Evolutionary conservation across 1,140 invertebrate genomes (phyloP), one percentile per base, ranked within the genome.

Genomic region (Drosophila kanapiae): DNA sequence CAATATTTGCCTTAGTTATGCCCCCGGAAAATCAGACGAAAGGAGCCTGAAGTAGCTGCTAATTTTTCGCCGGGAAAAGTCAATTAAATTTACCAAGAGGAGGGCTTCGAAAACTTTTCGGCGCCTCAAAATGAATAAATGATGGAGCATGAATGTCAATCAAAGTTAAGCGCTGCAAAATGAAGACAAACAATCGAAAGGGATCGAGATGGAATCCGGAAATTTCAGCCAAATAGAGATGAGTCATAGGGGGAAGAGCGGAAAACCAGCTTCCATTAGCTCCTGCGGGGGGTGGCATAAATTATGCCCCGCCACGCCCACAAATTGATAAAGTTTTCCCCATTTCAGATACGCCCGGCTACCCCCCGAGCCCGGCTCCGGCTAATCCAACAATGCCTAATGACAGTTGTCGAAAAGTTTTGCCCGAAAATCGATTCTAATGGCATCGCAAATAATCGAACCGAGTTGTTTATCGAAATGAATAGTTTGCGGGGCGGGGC

Each of bases 141-240:
- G 85, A 88, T 88, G 81, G 75, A 64, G 78, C 85, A 90, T 88
- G 85, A 88, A 88, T 88, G 85, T 88, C 85, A 88, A 88, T 88
- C 85, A 88, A 80, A 74, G 78, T 84, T 88, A 78, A 85, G 80
- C 84, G 59, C 68, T 75, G 68, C 67, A 74, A 72, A 80, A 80
- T 79, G 77, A 74, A 80, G 77, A 79, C 77, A 79, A 80, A 80
- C 77, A 79, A 72, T 80, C 68, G 76, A 56, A 63, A 43, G 53
- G 54, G 56, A 67, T 80, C 57, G 69, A 62, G 71, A 68, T 72
- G 81, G 70, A 70, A 71, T 62, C 78, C 68, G 65, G 76, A 78
- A 56, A 54, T 45, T 83, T 33, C 64, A 58, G n/a, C 58, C 51
- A 63, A 71, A 79, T 72, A 68, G 68, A 63, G 83, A 88, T 88